These are phyloP conservation scores for human DNA, from an alignment of 2,113 vertebrate genomes.

Conservation along the genomic window GRCh38 chr2:65863501-65864000, in stretches of 20 bases:
- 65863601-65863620: constrained; percentile 5
- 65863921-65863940: constrained; percentile 65
- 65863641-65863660: neutral
- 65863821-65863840: constrained; percentile 28
- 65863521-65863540: neutral
- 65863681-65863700: neutral
- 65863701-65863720: constrained; percentile 47
- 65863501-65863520: neutral
- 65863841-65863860: neutral
- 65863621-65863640: neutral
- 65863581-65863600: neutral
- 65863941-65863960: constrained; percentile 52
- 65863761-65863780: constrained; percentile 58
- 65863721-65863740: constrained; percentile 66
- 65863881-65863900: constrained; percentile 58
- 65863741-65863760: constrained; percentile 58
- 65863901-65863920: constrained; percentile 67
- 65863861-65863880: constrained; percentile 59
- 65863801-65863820: constrained; percentile 57
- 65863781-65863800: constrained; percentile 19
- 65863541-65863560: neutral
- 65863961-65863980: constrained; percentile 49
- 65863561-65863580: neutral
- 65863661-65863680: constrained; percentile 10
- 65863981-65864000: constrained; percentile 70